Conservation (phyloP, 2,113 vertebrate genomes). For the Anthoscopus minutus region DNA sequence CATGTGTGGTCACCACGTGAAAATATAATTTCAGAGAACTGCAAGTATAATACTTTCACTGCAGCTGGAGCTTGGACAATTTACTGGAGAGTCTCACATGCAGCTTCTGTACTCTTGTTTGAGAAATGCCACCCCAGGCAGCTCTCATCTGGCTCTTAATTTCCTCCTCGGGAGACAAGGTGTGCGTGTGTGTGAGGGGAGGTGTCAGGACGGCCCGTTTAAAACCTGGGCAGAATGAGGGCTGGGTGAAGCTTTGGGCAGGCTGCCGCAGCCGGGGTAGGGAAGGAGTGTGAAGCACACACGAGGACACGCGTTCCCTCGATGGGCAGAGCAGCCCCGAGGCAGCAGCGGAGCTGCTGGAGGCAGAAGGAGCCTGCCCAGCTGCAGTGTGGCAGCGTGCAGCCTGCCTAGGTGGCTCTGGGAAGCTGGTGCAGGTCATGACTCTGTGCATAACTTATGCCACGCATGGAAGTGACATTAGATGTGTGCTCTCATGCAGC, state of each 20-base stretch:
- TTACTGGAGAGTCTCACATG: background rate
- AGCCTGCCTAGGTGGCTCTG: background rate
- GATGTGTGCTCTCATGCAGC: background rate
- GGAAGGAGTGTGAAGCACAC: rapidly evolving
- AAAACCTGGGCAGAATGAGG: background rate
- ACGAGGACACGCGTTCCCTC: rapidly evolving
- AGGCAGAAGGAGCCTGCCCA: background rate
- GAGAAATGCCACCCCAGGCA: background rate
- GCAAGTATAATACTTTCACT: background rate
- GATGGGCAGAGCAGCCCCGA: background rate
- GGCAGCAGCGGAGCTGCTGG: background rate
- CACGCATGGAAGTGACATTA: rapidly evolving
- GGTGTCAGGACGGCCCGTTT: background rate
- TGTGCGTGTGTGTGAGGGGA: background rate
- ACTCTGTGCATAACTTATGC: background rate
- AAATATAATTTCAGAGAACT: background rate
- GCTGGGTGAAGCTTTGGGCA: background rate
- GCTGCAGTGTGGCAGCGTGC: background rate
- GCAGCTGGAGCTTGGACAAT: background rate
- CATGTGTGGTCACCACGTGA: background rate
- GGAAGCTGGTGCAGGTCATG: background rate
- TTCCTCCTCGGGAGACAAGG: background rate
- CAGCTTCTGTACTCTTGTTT: background rate
- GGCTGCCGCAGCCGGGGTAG: rapidly evolving
- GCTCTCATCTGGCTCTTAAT: background rate